These are phyloP conservation scores for Phalacrocorax pelagicus DNA, from an alignment of 2,113 vertebrate species.

Conservation along the genomic window DNA sequence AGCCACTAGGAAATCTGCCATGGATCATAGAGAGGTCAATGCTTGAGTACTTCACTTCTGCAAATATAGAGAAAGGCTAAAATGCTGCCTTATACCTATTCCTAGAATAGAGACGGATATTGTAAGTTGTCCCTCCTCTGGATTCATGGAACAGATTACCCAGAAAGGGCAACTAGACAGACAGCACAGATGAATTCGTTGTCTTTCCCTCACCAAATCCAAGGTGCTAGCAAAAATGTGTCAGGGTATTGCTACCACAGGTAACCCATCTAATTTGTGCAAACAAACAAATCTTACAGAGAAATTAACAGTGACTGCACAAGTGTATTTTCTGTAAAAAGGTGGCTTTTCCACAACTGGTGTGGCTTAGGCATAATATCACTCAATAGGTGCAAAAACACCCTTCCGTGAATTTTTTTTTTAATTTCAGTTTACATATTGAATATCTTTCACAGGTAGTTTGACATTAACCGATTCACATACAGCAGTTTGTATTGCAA, in stretches of 20 bases:
- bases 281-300: conserved; percentile 53
- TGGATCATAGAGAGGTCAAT: conserved; percentile 53
- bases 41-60: conserved; percentile 45
- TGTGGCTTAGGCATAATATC: conserved; percentile 50
- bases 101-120: conserved; percentile 80
- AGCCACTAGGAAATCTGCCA: conserved; percentile 28
- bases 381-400: conserved; percentile 45
- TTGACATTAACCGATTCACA: conserved; percentile 15
- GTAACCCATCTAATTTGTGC: conserved; percentile 25
- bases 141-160: conserved; percentile 63
- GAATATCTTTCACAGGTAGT: conserved; percentile 5
- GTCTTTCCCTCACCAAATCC: conserved; percentile 20
- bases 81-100: conserved; percentile 77
- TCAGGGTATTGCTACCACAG: conserved; percentile 17
- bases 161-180: conserved; percentile 58
- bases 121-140: conserved; percentile 73
- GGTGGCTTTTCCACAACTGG: conserved; percentile 6
- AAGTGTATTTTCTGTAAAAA: conserved; percentile 55
- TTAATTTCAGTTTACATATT: conserved; percentile 18
- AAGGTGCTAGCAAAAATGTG: conserved; percentile 35
- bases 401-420: neutral
- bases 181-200: conserved; percentile 34
- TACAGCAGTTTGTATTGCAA: conserved; percentile 10
- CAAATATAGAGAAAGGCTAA: conserved; percentile 76
- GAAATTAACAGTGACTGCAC: conserved; percentile 41